Percentiles rank a stretch among this genome's conserved stretches.
phyloP scores from a whole-genome alignment of 2,888 invertebrate genomes.

The Ennomos erosarius region DNA sequence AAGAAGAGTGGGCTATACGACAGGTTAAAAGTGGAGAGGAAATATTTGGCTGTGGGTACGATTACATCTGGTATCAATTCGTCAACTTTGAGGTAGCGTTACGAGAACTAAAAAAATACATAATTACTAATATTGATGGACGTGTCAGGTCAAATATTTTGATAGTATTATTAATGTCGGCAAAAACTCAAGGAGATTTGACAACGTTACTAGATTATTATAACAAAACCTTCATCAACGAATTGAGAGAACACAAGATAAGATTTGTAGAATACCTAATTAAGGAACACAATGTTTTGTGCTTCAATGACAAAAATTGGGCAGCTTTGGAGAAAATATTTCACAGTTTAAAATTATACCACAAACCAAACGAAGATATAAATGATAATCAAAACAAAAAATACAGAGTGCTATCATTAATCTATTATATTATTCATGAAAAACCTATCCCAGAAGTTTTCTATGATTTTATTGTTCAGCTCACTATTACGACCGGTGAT shows the following conservation, averaged over 20 bases:
- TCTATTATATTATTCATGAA: slow-evolving; percentile 24
- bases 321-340: slow-evolving; percentile 27
- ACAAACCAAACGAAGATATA: neutral
- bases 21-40: too few species aligned
- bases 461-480: too few species aligned
- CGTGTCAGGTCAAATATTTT: slow-evolving; percentile 20
- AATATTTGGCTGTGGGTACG: too few species aligned
- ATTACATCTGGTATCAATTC: too few species aligned
- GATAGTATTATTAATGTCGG: slow-evolving; percentile 41
- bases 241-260: slow-evolving; percentile 16
- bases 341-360: slow-evolving; percentile 20
- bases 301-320: slow-evolving; percentile 28
- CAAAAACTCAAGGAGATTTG: slow-evolving; percentile 45
- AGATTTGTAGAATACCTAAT: slow-evolving; percentile 20
- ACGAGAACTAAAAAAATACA: too few species aligned
- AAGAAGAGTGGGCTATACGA: too few species aligned
- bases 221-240: slow-evolving; percentile 42
- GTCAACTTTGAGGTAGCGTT: too few species aligned
- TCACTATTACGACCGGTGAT: too few species aligned
- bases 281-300: slow-evolving; percentile 17
- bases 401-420: slow-evolving; percentile 12
- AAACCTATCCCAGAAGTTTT: slow-evolving; percentile 16
- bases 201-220: slow-evolving; percentile 48
- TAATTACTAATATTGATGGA: slow-evolving; percentile 14
- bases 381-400: too few species aligned